Evolutionary conservation across 2,888 invertebrate genomes (phyloP).

Genomic region (Drosophila dives): DNA sequence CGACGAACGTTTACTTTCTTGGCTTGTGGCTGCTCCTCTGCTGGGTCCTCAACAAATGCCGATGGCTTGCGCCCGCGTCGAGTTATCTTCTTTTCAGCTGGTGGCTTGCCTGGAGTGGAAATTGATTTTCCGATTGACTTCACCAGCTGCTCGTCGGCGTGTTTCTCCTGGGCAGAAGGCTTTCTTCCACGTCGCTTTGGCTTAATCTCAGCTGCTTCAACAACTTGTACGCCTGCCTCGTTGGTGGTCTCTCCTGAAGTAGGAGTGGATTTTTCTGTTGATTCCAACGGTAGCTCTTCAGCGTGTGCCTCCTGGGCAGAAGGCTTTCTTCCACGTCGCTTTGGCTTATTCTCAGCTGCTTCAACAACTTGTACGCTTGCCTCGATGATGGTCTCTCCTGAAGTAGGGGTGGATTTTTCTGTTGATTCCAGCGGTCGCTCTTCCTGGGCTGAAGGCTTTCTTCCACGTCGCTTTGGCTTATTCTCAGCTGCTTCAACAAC

Average conservation of each 20-base stretch:
- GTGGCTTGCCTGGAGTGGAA: conserved; percentile 12
- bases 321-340: neutral
- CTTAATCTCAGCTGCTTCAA: no score
- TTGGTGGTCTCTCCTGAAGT: no score
- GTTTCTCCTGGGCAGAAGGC: no score
- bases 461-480: no score
- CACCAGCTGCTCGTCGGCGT: no score
- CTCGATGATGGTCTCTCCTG: neutral
- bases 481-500: no score
- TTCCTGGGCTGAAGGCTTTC: no score
- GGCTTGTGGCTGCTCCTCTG: conserved; percentile 12
- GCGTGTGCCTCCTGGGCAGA: neutral
- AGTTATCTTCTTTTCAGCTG: conserved; percentile 14
- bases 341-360: neutral
- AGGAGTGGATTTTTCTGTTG: neutral
- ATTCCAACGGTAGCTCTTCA: rapidly evolving
- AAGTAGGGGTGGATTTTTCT: conserved; percentile 10
- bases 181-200: no score
- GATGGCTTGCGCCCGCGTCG: conserved; percentile 54
- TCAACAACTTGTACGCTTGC: neutral
- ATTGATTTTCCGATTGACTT: conserved; percentile 10
- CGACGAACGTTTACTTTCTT: conserved; percentile 40
- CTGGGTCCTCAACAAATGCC: conserved; percentile 21
- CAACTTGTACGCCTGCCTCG: no score
- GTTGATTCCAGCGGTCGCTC: neutral